Conservation (phyloP, 1,140 invertebrate species). For the Lordiphosa clarofinis region DNA sequence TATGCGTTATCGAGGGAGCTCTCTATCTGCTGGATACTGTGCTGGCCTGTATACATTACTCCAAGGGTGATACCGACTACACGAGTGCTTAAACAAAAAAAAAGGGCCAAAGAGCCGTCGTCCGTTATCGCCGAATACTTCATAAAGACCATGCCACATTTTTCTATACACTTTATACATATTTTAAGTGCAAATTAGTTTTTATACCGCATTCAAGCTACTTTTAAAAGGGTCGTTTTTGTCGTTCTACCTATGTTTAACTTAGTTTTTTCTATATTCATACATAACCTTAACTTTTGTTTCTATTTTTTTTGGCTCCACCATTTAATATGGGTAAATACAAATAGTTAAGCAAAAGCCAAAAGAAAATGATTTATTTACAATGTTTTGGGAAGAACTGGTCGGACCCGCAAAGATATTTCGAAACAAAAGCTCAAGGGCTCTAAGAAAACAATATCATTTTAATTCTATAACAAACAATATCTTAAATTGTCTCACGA, state of each 20-base stretch:
- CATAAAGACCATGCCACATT: slow-evolving; percentile 18
- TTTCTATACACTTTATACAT: slow-evolving; percentile 26
- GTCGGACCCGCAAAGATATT: too few relatives aligned
- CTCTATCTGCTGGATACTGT: slow-evolving; percentile 89
- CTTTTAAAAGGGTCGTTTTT: slow-evolving; percentile 33
- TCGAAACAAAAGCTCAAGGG: too few relatives aligned
- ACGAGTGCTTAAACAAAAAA: slow-evolving; percentile 28
- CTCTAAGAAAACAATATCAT: too few relatives aligned
- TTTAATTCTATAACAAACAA: too few relatives aligned
- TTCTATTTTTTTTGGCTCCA: slow-evolving; percentile 10
- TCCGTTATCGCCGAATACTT: slow-evolving; percentile 53
- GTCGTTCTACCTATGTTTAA: slow-evolving; percentile 32
- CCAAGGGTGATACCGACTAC: slow-evolving; percentile 82
- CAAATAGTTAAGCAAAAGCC: slow-evolving; percentile 54
- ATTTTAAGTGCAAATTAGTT: slow-evolving; percentile 73
- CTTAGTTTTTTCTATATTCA: slow-evolving; percentile 13
- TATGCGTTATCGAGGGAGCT: slow-evolving; percentile 89
- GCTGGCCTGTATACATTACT: slow-evolving; percentile 86
- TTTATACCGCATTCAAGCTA: slow-evolving; percentile 32
- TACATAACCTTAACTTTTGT: slow-evolving; percentile 21
- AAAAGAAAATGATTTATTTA: slow-evolving; percentile 11
- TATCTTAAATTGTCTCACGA: too few relatives aligned
- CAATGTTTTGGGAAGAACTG: neutral
- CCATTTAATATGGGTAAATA: slow-evolving; percentile 42
- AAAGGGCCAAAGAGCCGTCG: slow-evolving; percentile 13